Percentiles rank a stretch among this genome's conserved stretches.
These are phyloP conservation scores for Probaryconus sp. DNA, from an alignment of 1,140 invertebrate genomes.

Conservation along the genomic window DNA sequence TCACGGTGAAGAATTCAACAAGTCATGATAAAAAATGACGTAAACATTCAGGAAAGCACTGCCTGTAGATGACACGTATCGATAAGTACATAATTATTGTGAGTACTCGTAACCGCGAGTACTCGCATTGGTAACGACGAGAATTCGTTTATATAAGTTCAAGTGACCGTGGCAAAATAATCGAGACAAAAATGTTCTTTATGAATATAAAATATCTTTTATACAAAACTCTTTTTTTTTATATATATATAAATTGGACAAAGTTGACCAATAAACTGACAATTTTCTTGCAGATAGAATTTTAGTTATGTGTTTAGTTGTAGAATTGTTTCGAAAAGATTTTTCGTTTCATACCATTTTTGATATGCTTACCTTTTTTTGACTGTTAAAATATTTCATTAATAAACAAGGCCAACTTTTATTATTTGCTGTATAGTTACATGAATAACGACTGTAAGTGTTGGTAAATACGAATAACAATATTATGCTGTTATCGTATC, in stretches of 20 bases:
- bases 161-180: constrained; percentile 48
- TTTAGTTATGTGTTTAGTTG: too few species aligned
- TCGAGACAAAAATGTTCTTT: too few species aligned
- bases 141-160: constrained; percentile 60
- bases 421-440: constrained; percentile 17
- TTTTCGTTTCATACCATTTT: neutral
- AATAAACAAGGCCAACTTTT: constrained; percentile 14
- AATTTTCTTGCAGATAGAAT: too few species aligned
- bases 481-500: constrained; percentile 66
- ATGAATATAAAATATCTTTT: too few species aligned
- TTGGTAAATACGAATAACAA: constrained; percentile 65
- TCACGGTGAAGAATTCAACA: constrained; percentile 21
- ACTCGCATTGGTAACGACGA: constrained; percentile 43
- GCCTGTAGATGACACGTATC: constrained; percentile 54
- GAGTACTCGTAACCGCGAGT: constrained; percentile 52
- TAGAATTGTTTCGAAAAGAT: neutral
- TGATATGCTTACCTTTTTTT: too few species aligned
- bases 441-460: constrained; percentile 41
- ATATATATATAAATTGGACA: too few species aligned
- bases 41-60: constrained; percentile 54
- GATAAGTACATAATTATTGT: constrained; percentile 59
- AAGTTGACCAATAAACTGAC: too few species aligned
- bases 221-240: too few species aligned
- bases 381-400: too few species aligned
- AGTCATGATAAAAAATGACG: constrained; percentile 50